A percentile compares a stretch with the other conserved stretches of the same genome.
These are phyloP conservation scores for Serilophus lunatus DNA, from an alignment of 2,113 vertebrate species.

Conservation along the genomic window DNA sequence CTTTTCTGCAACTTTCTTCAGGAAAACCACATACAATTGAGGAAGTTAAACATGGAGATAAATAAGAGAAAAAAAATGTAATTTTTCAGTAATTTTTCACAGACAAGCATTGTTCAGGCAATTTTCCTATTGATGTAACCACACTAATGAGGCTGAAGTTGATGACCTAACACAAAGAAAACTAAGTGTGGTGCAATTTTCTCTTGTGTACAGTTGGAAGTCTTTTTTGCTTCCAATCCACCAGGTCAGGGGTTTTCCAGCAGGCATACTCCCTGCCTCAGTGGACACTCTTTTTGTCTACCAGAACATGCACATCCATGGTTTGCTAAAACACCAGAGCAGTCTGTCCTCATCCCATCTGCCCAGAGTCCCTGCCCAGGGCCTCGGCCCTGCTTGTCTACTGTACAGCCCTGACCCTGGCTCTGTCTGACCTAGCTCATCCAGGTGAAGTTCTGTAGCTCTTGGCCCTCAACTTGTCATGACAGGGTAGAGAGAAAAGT, in stretches of 20 bases:
- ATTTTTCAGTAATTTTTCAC: not conserved
- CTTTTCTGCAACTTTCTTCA: not conserved
- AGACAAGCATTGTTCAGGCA: not conserved
- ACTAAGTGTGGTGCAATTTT: not conserved
- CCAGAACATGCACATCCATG: accelerated
- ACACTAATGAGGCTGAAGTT: not conserved
- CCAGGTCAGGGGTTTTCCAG: not conserved
- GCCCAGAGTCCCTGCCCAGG: not conserved
- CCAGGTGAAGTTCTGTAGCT: not conserved
- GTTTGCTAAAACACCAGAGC: not conserved
- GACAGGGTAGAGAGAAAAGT: not conserved
- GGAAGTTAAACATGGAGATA: not conserved
- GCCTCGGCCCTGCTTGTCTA: not conserved
- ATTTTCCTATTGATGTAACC: not conserved
- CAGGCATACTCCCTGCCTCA: not conserved
- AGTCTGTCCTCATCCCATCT: accelerated
- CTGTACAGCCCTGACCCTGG: not conserved
- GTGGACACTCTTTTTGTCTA: not conserved
- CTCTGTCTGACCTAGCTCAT: not conserved
- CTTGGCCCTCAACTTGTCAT: not conserved
- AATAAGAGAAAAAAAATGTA: not conserved
- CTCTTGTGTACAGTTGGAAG: not conserved
- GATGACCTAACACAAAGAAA: not conserved
- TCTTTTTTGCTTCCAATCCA: not conserved
- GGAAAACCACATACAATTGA: not conserved